Evolutionary conservation across 2,113 vertebrate species (phyloP).

Genomic region (Datnioides undecimradiatus): DNA sequence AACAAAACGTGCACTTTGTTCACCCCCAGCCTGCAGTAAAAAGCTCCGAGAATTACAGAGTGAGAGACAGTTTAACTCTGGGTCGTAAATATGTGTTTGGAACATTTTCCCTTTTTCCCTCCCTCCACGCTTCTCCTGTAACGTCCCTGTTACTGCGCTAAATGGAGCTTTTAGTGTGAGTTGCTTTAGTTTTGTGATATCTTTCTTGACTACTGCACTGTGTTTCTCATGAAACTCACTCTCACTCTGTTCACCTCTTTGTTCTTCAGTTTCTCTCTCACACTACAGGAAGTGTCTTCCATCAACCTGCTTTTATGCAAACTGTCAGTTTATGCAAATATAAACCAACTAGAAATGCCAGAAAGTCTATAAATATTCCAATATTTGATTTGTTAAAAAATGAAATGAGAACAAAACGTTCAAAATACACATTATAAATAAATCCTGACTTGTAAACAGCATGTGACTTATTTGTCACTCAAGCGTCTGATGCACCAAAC

Average conservation of each 20-base stretch:
- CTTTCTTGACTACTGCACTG: background rate
- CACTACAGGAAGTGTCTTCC: background rate
- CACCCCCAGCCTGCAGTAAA: constrained; percentile 79
- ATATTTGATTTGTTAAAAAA: too few relatives aligned
- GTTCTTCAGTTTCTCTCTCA: background rate
- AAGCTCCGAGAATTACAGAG: constrained; percentile 81
- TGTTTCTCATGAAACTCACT: background rate
- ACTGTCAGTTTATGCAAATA: constrained; percentile 1
- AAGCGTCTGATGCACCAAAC: background rate
- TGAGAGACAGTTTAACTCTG: constrained; percentile 81
- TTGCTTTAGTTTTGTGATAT: background rate
- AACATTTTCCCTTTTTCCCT: constrained; percentile 58
- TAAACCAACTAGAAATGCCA: background rate
- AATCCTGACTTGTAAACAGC: background rate
- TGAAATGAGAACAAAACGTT: too few relatives aligned
- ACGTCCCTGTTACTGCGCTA: constrained; percentile 36
- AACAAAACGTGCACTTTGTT: constrained; percentile 80
- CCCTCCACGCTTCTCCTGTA: constrained; percentile 53
- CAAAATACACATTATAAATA: too few relatives aligned
- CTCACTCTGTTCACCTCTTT: background rate
- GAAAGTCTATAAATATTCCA: background rate
- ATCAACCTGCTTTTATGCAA: constrained; percentile 16
- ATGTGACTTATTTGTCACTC: background rate
- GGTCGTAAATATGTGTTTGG: constrained; percentile 81
- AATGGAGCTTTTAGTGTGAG: constrained; percentile 17